Percentiles rank a stretch among this genome's conserved stretches.
These are phyloP conservation scores for Epinephelus moara DNA, from an alignment of 2,113 vertebrate genomes.

Conservation along the genomic window DNA sequence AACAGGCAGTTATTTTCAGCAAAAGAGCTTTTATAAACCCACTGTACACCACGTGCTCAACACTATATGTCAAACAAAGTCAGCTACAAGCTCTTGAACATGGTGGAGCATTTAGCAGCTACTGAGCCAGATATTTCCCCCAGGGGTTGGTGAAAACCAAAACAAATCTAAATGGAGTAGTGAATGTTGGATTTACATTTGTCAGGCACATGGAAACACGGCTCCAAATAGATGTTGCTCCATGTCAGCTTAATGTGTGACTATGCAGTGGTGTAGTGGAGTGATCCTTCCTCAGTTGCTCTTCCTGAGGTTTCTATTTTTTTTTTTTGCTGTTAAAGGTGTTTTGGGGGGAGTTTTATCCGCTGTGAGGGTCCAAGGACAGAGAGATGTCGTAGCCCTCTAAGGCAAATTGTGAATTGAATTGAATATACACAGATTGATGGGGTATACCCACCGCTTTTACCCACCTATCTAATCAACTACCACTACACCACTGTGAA, in stretches of 20 bases:
- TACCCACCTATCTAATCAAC: too few species aligned
- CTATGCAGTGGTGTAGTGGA: too few species aligned
- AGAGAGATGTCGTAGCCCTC: too few species aligned
- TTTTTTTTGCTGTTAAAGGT: too few species aligned
- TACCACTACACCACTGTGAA: too few species aligned
- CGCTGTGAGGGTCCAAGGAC: too few species aligned
- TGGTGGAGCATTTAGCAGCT: background rate
- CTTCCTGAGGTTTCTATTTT: too few species aligned
- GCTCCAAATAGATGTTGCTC: background rate
- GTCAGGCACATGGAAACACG: background rate
- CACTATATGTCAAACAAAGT: background rate
- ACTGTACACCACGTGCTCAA: background rate
- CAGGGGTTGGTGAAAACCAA: background rate
- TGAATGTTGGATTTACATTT: background rate
- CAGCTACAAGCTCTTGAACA: background rate
- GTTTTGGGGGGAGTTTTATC: too few species aligned
- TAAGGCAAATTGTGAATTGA: too few species aligned
- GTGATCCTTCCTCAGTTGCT: too few species aligned
- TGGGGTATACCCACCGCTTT: too few species aligned
- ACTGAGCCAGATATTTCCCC: conserved; percentile 1
- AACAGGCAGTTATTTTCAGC: conserved; percentile 2
- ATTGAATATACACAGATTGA: too few species aligned
- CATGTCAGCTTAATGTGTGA: background rate
- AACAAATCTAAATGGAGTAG: background rate
- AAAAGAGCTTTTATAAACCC: background rate